Evolutionary conservation across 2,888 invertebrate species (phyloP).

Genomic region (Apodemia zela): DNA sequence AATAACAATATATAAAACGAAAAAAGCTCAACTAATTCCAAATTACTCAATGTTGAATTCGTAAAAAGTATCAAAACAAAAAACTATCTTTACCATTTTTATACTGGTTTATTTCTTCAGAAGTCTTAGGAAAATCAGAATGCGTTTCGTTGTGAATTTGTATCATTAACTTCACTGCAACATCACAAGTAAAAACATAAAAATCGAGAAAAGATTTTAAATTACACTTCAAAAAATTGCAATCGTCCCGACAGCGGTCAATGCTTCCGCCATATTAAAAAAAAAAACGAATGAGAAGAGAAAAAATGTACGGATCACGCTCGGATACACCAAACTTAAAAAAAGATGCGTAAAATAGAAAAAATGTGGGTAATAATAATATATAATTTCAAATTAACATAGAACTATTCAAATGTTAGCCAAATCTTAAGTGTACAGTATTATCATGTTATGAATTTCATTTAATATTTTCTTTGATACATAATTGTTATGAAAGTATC

Average conservation of each 20-base stretch:
- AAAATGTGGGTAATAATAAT: too few relatives aligned
- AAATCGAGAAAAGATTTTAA: slow-evolving; percentile 45
- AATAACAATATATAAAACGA: slow-evolving; percentile 33
- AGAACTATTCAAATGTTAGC: too few relatives aligned
- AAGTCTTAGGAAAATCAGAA: slow-evolving; percentile 30
- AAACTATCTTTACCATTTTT: slow-evolving; percentile 81
- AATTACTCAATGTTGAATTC: slow-evolving; percentile 62
- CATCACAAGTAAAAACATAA: slow-evolving; percentile 45
- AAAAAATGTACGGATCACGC: slow-evolving; percentile 34
- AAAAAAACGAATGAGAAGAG: slow-evolving; percentile 57
- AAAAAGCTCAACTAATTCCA: slow-evolving; percentile 47
- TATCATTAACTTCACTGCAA: slow-evolving; percentile 41
- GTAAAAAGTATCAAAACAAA: slow-evolving; percentile 82
- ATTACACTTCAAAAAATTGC: slow-evolving; percentile 52
- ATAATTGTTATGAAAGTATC: too few relatives aligned
- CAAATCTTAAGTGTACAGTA: too few relatives aligned
- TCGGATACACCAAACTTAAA: slow-evolving; percentile 31
- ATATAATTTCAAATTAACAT: too few relatives aligned
- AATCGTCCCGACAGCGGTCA: slow-evolving; percentile 74
- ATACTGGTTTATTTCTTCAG: slow-evolving; percentile 42
- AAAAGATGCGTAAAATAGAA: too few relatives aligned
- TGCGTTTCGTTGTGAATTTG: slow-evolving; percentile 35
- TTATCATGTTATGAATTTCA: too few relatives aligned
- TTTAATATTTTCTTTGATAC: too few relatives aligned
- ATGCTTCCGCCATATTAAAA: slow-evolving; percentile 79